Conservation (phyloP, 2,888 invertebrate species). For the Caenorhabditis drosophilae region DNA sequence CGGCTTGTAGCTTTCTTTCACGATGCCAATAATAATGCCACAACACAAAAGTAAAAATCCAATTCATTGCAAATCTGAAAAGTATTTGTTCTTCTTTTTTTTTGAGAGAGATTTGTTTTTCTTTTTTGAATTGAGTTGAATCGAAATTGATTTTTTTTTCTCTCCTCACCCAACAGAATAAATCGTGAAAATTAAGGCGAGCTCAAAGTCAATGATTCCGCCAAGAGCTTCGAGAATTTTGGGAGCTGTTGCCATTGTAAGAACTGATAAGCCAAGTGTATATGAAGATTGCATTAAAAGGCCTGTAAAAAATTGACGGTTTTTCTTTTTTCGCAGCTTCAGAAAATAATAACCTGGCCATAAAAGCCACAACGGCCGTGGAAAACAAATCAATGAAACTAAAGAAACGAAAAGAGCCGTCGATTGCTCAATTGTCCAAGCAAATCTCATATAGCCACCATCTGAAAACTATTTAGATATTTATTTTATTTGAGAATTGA, state of each 20-base stretch:
- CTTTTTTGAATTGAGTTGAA: background rate
- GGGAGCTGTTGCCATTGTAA: constrained; percentile 68
- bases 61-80: constrained; percentile 43
- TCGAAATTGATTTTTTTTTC: background rate
- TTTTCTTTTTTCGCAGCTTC: background rate
- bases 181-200: constrained; percentile 34
- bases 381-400: constrained; percentile 44
- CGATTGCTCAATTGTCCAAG: constrained; percentile 63
- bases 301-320: constrained; percentile 33
- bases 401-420: constrained; percentile 54
- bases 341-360: constrained; percentile 60
- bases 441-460: constrained; percentile 67
- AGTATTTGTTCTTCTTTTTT: background rate
- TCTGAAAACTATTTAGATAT: constrained; percentile 46
- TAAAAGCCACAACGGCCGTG: constrained; percentile 59
- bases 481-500: constrained; percentile 26
- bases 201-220: constrained; percentile 41
- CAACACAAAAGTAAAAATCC: constrained; percentile 56
- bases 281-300: constrained; percentile 67
- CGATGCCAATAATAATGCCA: constrained; percentile 62
- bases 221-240: constrained; percentile 62
- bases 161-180: constrained; percentile 31
- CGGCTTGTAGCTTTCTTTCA: constrained; percentile 35
- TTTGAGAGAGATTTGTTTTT: background rate
- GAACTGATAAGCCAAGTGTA: constrained; percentile 66